phyloP scores from a whole-genome alignment of 2,888 invertebrate genomes.

The Apodemia arnacis region DNA sequence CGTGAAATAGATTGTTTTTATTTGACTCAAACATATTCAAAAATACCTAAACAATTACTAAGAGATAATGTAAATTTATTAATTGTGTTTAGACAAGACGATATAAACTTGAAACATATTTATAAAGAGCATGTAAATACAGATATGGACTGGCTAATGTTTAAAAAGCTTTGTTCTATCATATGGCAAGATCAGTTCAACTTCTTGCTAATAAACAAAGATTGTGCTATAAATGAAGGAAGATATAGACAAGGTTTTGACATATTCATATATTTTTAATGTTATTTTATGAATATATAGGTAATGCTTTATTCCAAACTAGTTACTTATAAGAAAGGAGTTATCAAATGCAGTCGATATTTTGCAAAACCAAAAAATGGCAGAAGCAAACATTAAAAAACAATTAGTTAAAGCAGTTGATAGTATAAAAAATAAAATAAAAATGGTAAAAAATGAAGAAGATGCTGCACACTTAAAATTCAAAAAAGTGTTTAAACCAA shows the following conservation, averaged over 20 bases:
- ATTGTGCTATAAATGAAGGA: conserved; percentile 71
- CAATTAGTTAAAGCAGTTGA: conserved; percentile 30
- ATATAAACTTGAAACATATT: conserved; percentile 60
- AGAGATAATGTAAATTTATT: no score
- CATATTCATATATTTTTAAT: conserved; percentile 28
- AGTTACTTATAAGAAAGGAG: no score
- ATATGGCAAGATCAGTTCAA: conserved; percentile 53
- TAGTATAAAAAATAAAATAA: conserved; percentile 43
- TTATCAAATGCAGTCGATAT: no score
- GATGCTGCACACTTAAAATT: not conserved
- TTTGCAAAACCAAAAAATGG: not conserved
- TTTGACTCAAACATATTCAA: no score
- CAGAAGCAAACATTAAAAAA: conserved; percentile 25
- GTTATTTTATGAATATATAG: not conserved
- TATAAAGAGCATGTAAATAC: conserved; percentile 84
- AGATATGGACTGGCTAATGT: conserved; percentile 59
- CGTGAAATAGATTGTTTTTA: conserved; percentile 74
- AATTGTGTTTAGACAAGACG: no score
- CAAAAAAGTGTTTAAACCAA: conserved; percentile 37
- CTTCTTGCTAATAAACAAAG: conserved; percentile 79
- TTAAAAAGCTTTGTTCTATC: conserved; percentile 66
- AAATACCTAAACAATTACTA: no score
- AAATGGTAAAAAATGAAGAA: conserved; percentile 33
- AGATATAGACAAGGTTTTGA: conserved; percentile 67
- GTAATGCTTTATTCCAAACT: not conserved